Base-by-base conservation (phyloP, 2,888 invertebrate genomes). In the Meandrusa payeni region DNA sequence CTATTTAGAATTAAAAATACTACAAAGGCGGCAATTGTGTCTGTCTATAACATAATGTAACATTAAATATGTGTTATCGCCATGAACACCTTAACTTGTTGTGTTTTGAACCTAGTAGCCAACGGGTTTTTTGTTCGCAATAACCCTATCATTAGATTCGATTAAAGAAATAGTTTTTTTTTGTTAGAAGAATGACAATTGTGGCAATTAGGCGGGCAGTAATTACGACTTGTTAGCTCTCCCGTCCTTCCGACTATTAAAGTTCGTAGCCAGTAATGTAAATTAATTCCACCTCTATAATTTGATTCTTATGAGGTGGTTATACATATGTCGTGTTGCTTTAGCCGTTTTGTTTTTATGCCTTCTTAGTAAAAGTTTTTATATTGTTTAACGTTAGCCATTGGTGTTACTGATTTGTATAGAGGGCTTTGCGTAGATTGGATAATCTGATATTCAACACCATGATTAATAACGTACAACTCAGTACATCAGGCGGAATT, bases 191-290 rank as follows among this genome's bases (percentile, higher is more conserved):
- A 73, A 79, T 78, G 76, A 77, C 79, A 79, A 78, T 72, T 70
- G 71, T 64, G 52, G 62, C 68, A 78, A 76, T 76, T 79, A 81
- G 64, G 62, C 59, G 56, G 50, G 50, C 63, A 59, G 70, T 81
- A 81, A 82, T 82, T 82, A 78, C 62, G 66, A 64, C 68, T 74
- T 75, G 74, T 74, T 76, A 76, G 67, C 62, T 67, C 67, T 69
- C 62, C 68, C 60, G 67, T 67, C 61, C 61, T 71, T 70, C 57
- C 53, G 45, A 55, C 51, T 53, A 60, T 64, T 64, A 59, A 52
- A 60, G 55, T 50, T 58, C 54, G 55, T 47, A 57, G 57, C 59
- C 55, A 67, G 65, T 70, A 69, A 70, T 66, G 61, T 69, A 64
- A 76, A 75, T 76, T 75, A 74, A 74, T 75, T 72, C 49, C 56